These are phyloP conservation scores for Machimus atricapillus DNA, from an alignment of 2,888 invertebrate genomes.

Conservation along the genomic window DNA sequence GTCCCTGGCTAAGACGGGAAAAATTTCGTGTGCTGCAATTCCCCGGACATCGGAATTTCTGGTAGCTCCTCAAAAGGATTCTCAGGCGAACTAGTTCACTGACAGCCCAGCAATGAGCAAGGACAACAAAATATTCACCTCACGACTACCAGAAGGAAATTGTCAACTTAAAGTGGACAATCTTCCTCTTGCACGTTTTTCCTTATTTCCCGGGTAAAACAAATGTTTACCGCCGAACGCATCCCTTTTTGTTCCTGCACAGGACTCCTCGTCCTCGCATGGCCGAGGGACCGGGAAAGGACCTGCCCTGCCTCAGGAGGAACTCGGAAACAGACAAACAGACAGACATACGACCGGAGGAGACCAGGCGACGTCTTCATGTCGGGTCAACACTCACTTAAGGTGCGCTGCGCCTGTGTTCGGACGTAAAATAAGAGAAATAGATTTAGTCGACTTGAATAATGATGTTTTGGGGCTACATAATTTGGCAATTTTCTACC, in stretches of 20 bases:
- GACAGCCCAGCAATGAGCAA: constrained; percentile 19
- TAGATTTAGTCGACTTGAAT: constrained; percentile 47
- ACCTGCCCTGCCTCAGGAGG: constrained; percentile 1
- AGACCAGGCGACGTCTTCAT: constrained; percentile 34
- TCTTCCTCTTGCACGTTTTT: constrained; percentile 29
- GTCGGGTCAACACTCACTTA: constrained; percentile 42
- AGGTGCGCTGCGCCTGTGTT: constrained; percentile 43
- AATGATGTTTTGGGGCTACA: constrained; percentile 48
- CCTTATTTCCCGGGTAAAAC: constrained; percentile 1
- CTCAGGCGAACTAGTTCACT: constrained; percentile 8
- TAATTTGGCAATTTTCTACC: constrained; percentile 48
- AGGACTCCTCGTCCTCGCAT: neutral
- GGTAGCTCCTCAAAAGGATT: neutral
- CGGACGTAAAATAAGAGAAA: constrained; percentile 45
- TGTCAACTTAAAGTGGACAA: constrained; percentile 45
- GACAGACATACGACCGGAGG: neutral
- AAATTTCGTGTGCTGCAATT: constrained; percentile 12
- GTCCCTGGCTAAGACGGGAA: neutral
- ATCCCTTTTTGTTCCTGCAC: constrained; percentile 1
- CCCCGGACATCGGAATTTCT: constrained; percentile 21
- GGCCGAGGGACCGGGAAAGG: constrained; percentile 9
- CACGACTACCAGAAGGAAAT: constrained; percentile 48
- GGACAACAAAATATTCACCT: constrained; percentile 45
- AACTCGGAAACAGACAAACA: neutral
- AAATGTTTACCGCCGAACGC: constrained; percentile 39